These are phyloP conservation scores for Orthochromis indermauri DNA, from an alignment of 2,113 vertebrate genomes.

Conservation along the genomic window DNA sequence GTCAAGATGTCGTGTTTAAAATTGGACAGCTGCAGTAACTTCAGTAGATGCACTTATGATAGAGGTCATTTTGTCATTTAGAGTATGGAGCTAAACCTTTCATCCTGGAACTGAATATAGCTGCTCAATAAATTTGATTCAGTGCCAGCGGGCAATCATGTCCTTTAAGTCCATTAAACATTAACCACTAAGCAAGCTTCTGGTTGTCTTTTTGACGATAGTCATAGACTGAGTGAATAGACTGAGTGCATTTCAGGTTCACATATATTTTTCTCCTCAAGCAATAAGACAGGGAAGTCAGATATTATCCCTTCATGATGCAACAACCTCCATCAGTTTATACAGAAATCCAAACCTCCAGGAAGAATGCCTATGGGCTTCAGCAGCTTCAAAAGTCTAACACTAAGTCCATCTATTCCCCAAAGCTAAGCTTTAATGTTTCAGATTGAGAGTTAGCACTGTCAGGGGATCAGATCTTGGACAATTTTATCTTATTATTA, in stretches of 20 bases:
- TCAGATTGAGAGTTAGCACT: neutral
- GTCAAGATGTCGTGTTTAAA: constrained; percentile 10
- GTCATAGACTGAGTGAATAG: constrained; percentile 17
- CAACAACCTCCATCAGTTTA: constrained; percentile 14
- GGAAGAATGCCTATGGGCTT: constrained; percentile 21
- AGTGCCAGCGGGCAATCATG: constrained; percentile 42
- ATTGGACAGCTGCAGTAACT: constrained; percentile 17
- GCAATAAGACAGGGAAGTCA: neutral
- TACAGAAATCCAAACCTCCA: constrained; percentile 20
- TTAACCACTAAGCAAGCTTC: constrained; percentile 11
- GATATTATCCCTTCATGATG: constrained; percentile 44
- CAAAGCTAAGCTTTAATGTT: constrained; percentile 4
- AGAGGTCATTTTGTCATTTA: constrained; percentile 48
- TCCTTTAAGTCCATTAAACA: constrained; percentile 60
- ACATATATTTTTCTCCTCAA: constrained; percentile 7
- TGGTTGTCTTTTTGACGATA: constrained; percentile 23
- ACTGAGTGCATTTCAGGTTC: constrained; percentile 6
- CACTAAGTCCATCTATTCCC: constrained; percentile 12
- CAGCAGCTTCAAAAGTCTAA: neutral
- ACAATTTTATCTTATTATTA: neutral
- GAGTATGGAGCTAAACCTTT: constrained; percentile 16
- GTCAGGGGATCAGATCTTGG: constrained; percentile 3
- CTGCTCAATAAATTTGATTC: constrained; percentile 46
- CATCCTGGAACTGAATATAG: constrained; percentile 10
- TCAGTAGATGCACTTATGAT: neutral